A percentile compares a stretch with the other conserved stretches of the same genome.
phyloP scores from a whole-genome alignment of 2,888 invertebrate genomes.

The Leptarthrus brevirostris region DNA sequence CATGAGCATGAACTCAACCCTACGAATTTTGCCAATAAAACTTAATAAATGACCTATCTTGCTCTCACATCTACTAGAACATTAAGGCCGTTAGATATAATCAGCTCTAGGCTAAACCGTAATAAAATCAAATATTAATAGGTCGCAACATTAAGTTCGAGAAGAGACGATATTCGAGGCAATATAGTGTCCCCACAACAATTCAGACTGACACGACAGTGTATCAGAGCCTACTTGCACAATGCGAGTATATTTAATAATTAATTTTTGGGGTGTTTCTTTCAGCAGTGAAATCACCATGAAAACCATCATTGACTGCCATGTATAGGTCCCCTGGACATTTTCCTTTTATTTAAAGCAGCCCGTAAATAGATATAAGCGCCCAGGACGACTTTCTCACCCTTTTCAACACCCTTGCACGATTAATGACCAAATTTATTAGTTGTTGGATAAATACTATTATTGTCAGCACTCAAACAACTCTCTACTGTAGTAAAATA shows the following conservation, averaged over 20 bases:
- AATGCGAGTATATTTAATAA: too few relatives aligned
- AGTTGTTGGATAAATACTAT: constrained; percentile 41
- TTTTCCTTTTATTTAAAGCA: constrained; percentile 11
- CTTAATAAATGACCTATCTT: too few relatives aligned
- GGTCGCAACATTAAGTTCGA: constrained; percentile 7
- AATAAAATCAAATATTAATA: constrained; percentile 40
- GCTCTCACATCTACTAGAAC: too few relatives aligned
- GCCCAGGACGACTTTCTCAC: not conserved
- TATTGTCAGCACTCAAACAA: constrained; percentile 25
- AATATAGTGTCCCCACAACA: constrained; percentile 6
- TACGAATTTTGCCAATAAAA: too few relatives aligned
- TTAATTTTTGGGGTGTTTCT: constrained; percentile 16
- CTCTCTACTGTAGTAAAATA: not conserved
- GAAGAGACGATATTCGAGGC: too few relatives aligned
- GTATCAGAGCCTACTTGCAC: constrained; percentile 3
- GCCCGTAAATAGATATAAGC: constrained; percentile 2
- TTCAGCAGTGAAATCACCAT: not conserved
- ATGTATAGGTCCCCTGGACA: constrained; percentile 14
- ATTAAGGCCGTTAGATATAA: too few relatives aligned
- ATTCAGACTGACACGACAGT: constrained; percentile 2
- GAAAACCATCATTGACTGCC: constrained; percentile 26
- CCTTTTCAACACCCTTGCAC: constrained; percentile 4
- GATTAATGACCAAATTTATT: constrained; percentile 34
- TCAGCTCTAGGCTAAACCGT: too few relatives aligned
- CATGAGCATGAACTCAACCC: too few relatives aligned